phyloP scores from a whole-genome alignment of 2,888 invertebrate species.

The Coronaproctus castanopsis region DNA sequence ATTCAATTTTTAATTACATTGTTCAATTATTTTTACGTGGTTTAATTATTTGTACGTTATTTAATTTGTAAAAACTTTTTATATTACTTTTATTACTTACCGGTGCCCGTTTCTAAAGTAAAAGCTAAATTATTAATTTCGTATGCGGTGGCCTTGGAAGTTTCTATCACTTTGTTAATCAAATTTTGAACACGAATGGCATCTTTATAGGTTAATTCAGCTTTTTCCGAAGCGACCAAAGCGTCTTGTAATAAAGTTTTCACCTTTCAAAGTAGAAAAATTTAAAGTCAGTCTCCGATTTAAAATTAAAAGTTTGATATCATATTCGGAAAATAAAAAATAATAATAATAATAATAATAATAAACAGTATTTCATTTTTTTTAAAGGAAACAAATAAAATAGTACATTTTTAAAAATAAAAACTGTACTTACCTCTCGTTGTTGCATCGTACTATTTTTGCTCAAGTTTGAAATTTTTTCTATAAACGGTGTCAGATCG shows the following conservation, averaged over 20 bases:
- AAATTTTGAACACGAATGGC: slow-evolving; percentile 27
- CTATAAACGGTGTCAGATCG: slow-evolving; percentile 40
- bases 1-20: too few relatives aligned
- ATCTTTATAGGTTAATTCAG: slow-evolving; percentile 1
- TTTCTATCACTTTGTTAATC: slow-evolving; percentile 22
- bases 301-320: too few relatives aligned
- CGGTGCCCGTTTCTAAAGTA: slow-evolving; percentile 49
- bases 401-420: too few relatives aligned
- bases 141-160: slow-evolving; percentile 41
- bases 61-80: too few relatives aligned
- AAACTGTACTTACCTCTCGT: slow-evolving; percentile 26
- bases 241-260: slow-evolving; percentile 8
- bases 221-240: slow-evolving; percentile 1
- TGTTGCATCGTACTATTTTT: background rate
- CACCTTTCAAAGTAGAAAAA: slow-evolving; percentile 20
- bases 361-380: too few relatives aligned
- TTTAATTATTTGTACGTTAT: too few relatives aligned
- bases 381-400: too few relatives aligned
- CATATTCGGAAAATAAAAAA: too few relatives aligned
- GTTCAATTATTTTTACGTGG: too few relatives aligned
- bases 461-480: slow-evolving; percentile 31
- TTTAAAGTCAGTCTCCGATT: slow-evolving; percentile 25
- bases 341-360: too few relatives aligned
- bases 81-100: too few relatives aligned
- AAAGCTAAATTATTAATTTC: slow-evolving; percentile 51